Conservation (phyloP, 2,797 vertebrate genomes). For the Holocentrus rufus region DNA sequence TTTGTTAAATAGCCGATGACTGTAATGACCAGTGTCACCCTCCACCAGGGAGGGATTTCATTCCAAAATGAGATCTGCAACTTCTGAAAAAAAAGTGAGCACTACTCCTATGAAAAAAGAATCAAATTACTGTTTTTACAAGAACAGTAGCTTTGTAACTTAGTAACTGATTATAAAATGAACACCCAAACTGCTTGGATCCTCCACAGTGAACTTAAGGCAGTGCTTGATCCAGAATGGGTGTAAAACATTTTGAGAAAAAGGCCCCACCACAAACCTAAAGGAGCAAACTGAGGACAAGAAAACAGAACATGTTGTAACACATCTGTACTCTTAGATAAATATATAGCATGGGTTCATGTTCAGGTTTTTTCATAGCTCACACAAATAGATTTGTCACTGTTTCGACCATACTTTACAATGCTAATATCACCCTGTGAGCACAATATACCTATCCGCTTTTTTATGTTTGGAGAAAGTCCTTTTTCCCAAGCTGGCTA, state of each 20-base stretch:
- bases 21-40: conserved; percentile 18
- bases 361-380: conserved; percentile 39
- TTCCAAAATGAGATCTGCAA: background rate
- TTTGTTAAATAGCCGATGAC: conserved; percentile 11
- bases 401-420: conserved; percentile 59
- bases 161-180: background rate
- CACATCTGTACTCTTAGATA: conserved; percentile 34
- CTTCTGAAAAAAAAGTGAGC: background rate
- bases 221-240: background rate
- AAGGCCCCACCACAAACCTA: too few relatives aligned
- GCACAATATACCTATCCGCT: conserved; percentile 59
- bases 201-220: too few relatives aligned
- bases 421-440: conserved; percentile 62
- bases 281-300: background rate
- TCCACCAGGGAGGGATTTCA: background rate
- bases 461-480: conserved; percentile 75
- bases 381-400: conserved; percentile 56
- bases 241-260: background rate
- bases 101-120: background rate
- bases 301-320: conserved; percentile 17
- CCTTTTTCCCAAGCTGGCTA: conserved; percentile 83
- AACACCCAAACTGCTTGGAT: background rate
- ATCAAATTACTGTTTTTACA: background rate
- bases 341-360: conserved; percentile 24
- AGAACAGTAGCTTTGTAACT: background rate